A percentile compares a stretch with the other conserved stretches of the same genome.
These are phyloP conservation scores for Schizothorax lantsangensis DNA, from an alignment of 2,797 vertebrate genomes.

Conservation along the genomic window DNA sequence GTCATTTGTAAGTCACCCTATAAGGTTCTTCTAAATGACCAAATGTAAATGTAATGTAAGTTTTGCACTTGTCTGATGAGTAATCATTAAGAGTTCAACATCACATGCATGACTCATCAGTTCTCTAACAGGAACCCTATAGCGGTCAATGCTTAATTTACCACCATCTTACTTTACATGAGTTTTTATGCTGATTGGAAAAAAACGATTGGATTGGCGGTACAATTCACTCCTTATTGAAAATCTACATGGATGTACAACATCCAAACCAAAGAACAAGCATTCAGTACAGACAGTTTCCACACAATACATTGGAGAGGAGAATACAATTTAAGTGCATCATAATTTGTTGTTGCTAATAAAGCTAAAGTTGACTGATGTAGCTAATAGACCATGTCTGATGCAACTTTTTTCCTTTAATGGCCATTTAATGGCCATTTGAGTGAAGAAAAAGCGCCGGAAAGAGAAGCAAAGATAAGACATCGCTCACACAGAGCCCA, in stretches of 20 bases:
- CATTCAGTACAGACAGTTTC: background rate
- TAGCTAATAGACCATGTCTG: background rate
- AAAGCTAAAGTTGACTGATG: background rate
- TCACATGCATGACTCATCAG: conserved; percentile 18
- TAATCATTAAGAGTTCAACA: conserved; percentile 13
- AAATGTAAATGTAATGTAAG: conserved; percentile 6
- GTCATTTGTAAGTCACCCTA: background rate
- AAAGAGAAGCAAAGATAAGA: conserved; percentile 10
- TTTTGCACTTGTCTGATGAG: background rate
- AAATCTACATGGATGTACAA: background rate
- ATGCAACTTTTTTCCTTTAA: background rate
- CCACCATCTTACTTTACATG: background rate
- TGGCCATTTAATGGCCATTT: background rate
- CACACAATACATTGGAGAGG: too few relatives aligned
- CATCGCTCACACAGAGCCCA: background rate
- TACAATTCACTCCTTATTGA: background rate
- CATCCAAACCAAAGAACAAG: background rate
- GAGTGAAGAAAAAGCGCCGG: background rate
- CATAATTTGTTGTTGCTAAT: background rate
- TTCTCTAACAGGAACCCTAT: conserved; percentile 12
- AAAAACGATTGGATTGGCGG: background rate
- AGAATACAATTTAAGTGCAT: background rate
- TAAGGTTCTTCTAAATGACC: background rate
- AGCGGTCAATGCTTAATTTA: background rate
- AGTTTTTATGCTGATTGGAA: background rate